Evolutionary conservation across 2,888 invertebrate species (phyloP), one percentile per base, ranked within the genome.

Genomic region (Lobophora halterata): DNA sequence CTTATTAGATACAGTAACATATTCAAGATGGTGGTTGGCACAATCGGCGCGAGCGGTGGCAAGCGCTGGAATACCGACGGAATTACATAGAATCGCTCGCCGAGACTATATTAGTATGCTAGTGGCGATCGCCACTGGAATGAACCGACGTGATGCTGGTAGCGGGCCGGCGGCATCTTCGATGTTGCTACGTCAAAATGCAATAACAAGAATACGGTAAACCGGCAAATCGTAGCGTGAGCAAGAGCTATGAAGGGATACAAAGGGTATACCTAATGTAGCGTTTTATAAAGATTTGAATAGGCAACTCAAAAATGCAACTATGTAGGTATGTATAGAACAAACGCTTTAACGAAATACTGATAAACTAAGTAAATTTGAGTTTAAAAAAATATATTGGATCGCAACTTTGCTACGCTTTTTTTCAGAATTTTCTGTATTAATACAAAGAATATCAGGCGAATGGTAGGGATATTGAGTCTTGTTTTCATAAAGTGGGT

Each of bases 51-150:
- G 36, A 30, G 44, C 46, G 35, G 33, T 6, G 29, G 41, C 27
- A 34, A 41, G 43, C 58, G 65, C 63, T 61, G 65, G 69, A 71
- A 73, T 75, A 72, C 66, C 65, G 69, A 57, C 61, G 74, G 78
- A 74, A 81, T 83, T 79, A 81, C 77, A 80, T 59, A 72, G 71
- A 77, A 77, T 78, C 70, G 75, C 75, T 81, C 71, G 73, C 69
- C 65, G 65, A 64, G 69, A 74, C 67, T 46, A 38, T 79, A 85
- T 86, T 85, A 85, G 83, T 83, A 86, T 86, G 83, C 86, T 66
- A 63, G 49, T 61, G 64, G 66, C 74, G 77, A 72, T 67, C 73
- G 66, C 78, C 74, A 64, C 71, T 73, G 85, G 82, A 83, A 85
- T 86, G 82, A 82, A 72, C 65, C 71, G 78, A 80, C 78, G 81